These are phyloP conservation scores for Cyclina sinensis DNA, from an alignment of 1,140 invertebrate genomes.

Conservation along the genomic window DNA sequence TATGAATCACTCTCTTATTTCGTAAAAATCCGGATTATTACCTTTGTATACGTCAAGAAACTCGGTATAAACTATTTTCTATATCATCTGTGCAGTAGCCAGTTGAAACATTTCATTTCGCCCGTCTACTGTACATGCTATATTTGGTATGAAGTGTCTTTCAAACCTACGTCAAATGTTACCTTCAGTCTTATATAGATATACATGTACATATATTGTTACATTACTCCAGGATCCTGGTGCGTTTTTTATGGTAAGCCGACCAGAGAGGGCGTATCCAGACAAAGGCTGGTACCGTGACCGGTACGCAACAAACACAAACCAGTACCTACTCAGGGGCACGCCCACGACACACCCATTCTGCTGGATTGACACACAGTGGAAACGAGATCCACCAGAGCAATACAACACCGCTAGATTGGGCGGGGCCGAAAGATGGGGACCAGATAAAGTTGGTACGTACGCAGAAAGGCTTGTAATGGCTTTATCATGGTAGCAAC, in stretches of 20 bases:
- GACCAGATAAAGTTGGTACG: conserved; percentile 84
- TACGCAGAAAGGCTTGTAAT: conserved; percentile 28
- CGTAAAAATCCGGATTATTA: too few relatives aligned
- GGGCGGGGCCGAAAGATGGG: conserved; percentile 83
- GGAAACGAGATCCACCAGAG: conserved; percentile 75
- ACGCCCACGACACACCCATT: conserved; percentile 75
- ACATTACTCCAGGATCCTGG: conserved; percentile 72
- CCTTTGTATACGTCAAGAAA: too few relatives aligned
- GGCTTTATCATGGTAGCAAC: too few relatives aligned
- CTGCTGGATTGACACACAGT: conserved; percentile 83
- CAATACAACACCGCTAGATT: conserved; percentile 81
- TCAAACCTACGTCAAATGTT: too few relatives aligned
- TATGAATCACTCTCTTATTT: too few relatives aligned
- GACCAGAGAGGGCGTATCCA: conserved; percentile 71
- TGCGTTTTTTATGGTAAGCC: conserved; percentile 75
- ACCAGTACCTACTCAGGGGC: conserved; percentile 81
- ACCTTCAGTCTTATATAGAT: too few relatives aligned
- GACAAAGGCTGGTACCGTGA: conserved; percentile 79
- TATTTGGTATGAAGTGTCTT: too few relatives aligned
- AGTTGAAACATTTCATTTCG: too few relatives aligned
- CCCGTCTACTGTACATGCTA: too few relatives aligned
- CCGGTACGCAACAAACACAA: conserved; percentile 81
- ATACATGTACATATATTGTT: too few relatives aligned
- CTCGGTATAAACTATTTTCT: too few relatives aligned
- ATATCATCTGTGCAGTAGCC: too few relatives aligned